Conservation (phyloP, 2,888 invertebrate genomes). For the Colletes collaris region DNA sequence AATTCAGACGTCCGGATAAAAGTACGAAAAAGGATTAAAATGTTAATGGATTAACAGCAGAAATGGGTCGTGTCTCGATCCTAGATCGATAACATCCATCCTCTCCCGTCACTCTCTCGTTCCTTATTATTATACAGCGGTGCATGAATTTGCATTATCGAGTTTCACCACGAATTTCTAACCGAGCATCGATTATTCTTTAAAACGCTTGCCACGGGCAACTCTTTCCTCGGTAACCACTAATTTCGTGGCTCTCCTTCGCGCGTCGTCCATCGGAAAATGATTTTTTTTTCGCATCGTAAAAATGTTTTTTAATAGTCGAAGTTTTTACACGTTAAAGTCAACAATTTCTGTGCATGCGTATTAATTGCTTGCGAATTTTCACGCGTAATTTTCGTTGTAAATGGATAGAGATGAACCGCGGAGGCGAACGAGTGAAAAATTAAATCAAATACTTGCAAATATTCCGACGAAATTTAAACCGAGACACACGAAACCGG, state of each 20-base stretch:
- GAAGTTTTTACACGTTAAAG: too few relatives aligned
- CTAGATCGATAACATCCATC: neutral
- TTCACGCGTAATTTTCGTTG: too few relatives aligned
- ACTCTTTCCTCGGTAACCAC: slow-evolving; percentile 56
- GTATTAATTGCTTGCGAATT: too few relatives aligned
- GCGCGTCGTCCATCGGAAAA: slow-evolving; percentile 25
- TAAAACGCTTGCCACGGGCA: slow-evolving; percentile 35
- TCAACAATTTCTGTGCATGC: too few relatives aligned
- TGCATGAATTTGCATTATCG: slow-evolving; percentile 56
- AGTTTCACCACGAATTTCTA: slow-evolving; percentile 48
- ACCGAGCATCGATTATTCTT: slow-evolving; percentile 56
- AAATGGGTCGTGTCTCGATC: slow-evolving; percentile 4
- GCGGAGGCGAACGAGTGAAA: too few relatives aligned
- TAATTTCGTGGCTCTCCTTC: slow-evolving; percentile 40
- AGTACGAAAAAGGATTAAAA: too few relatives aligned
- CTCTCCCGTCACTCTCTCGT: slow-evolving; percentile 1
- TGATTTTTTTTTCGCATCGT: slow-evolving; percentile 18
- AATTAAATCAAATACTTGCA: too few relatives aligned
- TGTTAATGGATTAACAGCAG: too few relatives aligned
- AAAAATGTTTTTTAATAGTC: too few relatives aligned
- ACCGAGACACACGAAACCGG: slow-evolving; percentile 61
- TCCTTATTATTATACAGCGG: slow-evolving; percentile 52
- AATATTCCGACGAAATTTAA: slow-evolving; percentile 57
- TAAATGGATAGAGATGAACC: too few relatives aligned
- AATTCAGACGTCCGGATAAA: too few relatives aligned